Evolutionary conservation across 2,888 invertebrate genomes (phyloP).

Genomic region (Bimastos eiseni): DNA sequence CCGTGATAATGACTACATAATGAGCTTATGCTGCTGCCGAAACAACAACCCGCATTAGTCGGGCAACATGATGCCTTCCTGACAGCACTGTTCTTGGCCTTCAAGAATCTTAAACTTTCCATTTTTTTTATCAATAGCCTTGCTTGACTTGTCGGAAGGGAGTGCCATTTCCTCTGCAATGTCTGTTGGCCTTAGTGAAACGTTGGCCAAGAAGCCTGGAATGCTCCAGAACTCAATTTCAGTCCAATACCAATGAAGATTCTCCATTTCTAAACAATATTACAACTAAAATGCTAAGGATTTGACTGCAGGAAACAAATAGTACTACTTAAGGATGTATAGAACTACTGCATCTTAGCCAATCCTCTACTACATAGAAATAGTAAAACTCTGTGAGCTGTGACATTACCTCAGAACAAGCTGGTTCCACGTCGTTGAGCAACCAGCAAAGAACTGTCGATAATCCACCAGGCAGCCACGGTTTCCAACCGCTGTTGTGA

Average conservation of each 20-base stretch:
- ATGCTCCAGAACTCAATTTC: neutral
- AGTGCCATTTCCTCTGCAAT: neutral
- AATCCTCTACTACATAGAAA: neutral
- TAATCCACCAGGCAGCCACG: neutral
- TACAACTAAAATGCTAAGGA: neutral
- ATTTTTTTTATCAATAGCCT: neutral
- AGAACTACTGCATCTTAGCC: neutral
- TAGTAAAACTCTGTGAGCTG: neutral
- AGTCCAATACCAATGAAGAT: neutral
- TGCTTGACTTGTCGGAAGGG: neutral
- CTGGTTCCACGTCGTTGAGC: constrained; percentile 14
- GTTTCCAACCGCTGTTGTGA: constrained; percentile 14
- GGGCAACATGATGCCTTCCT: no score
- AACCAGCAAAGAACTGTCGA: constrained; percentile 16
- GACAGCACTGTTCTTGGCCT: neutral
- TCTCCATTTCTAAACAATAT: neutral
- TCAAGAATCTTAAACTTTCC: neutral
- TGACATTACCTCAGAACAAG: neutral
- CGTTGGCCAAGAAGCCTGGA: neutral
- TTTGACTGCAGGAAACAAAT: neutral
- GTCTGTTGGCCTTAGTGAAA: neutral
- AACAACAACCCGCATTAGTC: neutral
- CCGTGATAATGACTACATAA: no score
- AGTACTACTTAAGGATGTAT: neutral
- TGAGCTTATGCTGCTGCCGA: neutral